These are phyloP conservation scores for Boloria selene DNA, from an alignment of 2,888 invertebrate genomes.

Conservation along the genomic window DNA sequence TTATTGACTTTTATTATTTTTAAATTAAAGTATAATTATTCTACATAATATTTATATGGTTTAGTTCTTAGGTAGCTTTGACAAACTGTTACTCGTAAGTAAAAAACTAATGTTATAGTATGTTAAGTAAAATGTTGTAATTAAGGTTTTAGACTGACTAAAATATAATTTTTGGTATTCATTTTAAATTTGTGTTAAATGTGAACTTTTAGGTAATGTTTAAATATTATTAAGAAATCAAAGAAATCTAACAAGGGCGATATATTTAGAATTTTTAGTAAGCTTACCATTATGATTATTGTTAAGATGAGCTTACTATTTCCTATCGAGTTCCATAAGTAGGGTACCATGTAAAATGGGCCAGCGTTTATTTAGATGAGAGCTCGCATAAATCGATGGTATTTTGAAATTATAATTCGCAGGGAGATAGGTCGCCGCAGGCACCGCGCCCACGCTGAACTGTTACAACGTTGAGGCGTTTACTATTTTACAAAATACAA, in stretches of 20 bases:
- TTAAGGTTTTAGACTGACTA: too few relatives aligned
- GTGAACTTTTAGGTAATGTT: too few relatives aligned
- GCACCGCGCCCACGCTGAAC: constrained; percentile 66
- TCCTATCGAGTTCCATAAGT: constrained; percentile 38
- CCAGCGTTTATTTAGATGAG: constrained; percentile 74
- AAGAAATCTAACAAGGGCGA: too few relatives aligned
- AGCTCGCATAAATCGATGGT: constrained; percentile 78
- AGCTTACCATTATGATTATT: not conserved
- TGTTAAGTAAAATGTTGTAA: too few relatives aligned
- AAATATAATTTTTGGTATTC: too few relatives aligned
- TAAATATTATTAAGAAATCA: too few relatives aligned
- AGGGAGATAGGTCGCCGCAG: constrained; percentile 73
- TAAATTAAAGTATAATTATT: not conserved
- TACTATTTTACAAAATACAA: constrained; percentile 12
- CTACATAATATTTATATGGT: not conserved
- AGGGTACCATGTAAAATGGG: constrained; percentile 58
- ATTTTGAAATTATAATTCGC: constrained; percentile 81
- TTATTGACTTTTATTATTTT: not conserved
- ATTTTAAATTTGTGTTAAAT: too few relatives aligned
- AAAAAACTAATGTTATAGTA: too few relatives aligned
- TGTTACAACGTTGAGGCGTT: constrained; percentile 19
- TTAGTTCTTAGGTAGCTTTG: too few relatives aligned
- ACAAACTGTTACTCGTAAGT: too few relatives aligned
- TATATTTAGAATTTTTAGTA: too few relatives aligned
- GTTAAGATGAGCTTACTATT: not conserved